Base-by-base conservation (phyloP, 1,140 invertebrate genomes). In the Thaumetopoea pityocampa region DNA sequence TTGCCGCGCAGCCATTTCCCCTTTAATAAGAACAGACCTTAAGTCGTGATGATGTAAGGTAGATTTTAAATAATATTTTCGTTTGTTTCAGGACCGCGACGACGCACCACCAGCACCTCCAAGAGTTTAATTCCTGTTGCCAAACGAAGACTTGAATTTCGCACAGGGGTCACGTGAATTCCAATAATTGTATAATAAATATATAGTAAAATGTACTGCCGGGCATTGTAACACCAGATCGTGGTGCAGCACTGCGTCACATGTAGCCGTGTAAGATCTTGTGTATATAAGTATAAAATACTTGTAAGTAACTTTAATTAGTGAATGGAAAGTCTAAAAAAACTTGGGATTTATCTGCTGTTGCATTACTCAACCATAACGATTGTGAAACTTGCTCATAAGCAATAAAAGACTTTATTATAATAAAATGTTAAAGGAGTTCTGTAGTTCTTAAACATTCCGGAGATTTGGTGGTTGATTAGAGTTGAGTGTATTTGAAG, bases 71-170 rank as follows among this genome's bases (percentile, higher is more conserved):
- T 3, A 11, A 17, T 10, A 11, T 16, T 19, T 41, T 22, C 33
- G 19, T 6, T 11, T 35, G 33, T 72, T 70, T 19, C 58, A 87
- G 86, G 82, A 84, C 49, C 71, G 66, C 22, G 74, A 86, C 57
- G 85, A 85, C 17, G 68, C 78, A 12, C 85, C 86, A 8, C 85
- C 85, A n/a, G 80, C 71, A 23, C 86, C 87, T 15, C 85, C 86
- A 35, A 64, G 60, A 71, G 83, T 57, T 63, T 85, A 81, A 72
- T 41, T 7, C 15, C 8, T 9, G 22, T 18, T 37, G 35, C 12
- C 37, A 37, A 43, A n/a, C n/a, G n/a, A n/a, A n/a, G n/a, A n/a
- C n/a, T n/a, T n/a, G n/a, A n/a, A n/a, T n/a, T n/a, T 49, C 33
- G 26, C 32, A 37, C 47, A 41, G 37, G 40, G 40, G 40, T 50